A percentile compares a stretch with the other conserved stretches of the same genome.
These are phyloP conservation scores for Lipotes vexillifer DNA, from an alignment of 2,113 vertebrate genomes.

Conservation along the genomic window DNA sequence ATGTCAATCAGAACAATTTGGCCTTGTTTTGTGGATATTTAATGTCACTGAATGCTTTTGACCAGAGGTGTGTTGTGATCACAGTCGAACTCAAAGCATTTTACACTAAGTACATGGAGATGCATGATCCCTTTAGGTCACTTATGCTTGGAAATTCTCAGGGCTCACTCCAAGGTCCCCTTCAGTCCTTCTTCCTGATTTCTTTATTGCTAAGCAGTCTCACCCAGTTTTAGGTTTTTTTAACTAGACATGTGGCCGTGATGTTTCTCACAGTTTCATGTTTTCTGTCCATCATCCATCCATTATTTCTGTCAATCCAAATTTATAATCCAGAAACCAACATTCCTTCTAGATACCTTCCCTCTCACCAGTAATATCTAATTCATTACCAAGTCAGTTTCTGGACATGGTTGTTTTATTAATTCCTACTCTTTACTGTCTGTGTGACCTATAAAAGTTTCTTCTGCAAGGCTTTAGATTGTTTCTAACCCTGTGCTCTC, in stretches of 20 bases:
- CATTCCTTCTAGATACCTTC: not conserved
- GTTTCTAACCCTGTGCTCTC: not conserved
- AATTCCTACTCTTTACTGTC: not conserved
- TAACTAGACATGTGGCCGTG: not conserved
- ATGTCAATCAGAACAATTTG: not conserved
- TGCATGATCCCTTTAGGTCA: fast-evolving
- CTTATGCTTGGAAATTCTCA: not conserved
- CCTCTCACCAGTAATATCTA: not conserved
- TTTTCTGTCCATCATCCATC: not conserved
- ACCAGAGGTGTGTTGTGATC: not conserved
- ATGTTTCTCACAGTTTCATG: not conserved
- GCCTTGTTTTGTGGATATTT: not conserved
- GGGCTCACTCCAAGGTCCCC: not conserved
- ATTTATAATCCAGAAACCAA: not conserved
- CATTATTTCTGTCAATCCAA: not conserved
- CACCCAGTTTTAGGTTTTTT: not conserved
- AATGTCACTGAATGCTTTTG: not conserved
- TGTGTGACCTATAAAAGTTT: not conserved
- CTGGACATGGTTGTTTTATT: not conserved
- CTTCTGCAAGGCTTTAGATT: not conserved
- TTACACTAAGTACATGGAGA: not conserved
- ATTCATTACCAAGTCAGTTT: not conserved
- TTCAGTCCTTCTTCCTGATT: not conserved
- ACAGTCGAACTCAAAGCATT: not conserved
- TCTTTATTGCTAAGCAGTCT: not conserved